Evolutionary conservation across 2,888 invertebrate genomes (phyloP), one percentile per base, ranked within the genome.

Genomic region (Lithophane socia): DNA sequence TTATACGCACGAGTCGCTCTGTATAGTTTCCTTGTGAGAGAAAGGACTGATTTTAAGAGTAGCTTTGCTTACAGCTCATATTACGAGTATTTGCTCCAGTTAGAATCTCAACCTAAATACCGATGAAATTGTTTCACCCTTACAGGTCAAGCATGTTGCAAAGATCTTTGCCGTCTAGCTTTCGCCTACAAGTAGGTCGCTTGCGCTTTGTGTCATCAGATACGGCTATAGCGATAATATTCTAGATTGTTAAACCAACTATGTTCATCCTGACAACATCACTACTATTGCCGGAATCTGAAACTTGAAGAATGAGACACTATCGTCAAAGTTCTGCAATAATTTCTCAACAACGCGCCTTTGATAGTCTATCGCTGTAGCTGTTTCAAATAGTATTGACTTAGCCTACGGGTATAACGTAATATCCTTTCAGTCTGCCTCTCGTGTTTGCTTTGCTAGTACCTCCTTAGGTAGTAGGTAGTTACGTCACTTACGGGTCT

Each of bases 331-430:
- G 16, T 37, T 47, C 13, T 37, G 2, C 37, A 3, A 66, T 49
- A n/a, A 73, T n/a, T 63, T 61, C 61, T 80, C 16, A 49, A 80
- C 29, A 54, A 80, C 42, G 54, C 54, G 61, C 21, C 37, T 56
- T 24, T 42, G 42, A 49, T 58, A 52, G 12, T 61, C 18, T 61
- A 18, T 61, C 0, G 18, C 9, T 37, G 42, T 37, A 58, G 29
- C 44, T 52, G 54, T 63, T 82, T 58, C 82, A 82, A 58, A 78
- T 79, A 44, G 80, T 70, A 70, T 79, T 66, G 64, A 65, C 60
- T 29, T 56, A 83, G 64, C 49, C 66, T 56, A 61, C 8, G 79
- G 84, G 56, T 84, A 56, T 84, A 56, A 47, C n/a, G 71, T 70
- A 61, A 80, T 70, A 79, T 79, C 80, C 68, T 73, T 80, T 69